Percentiles rank a stretch among this genome's conserved stretches.
Conservation (phyloP, 2,888 invertebrate species). For the Herminia tarsipennalis region DNA sequence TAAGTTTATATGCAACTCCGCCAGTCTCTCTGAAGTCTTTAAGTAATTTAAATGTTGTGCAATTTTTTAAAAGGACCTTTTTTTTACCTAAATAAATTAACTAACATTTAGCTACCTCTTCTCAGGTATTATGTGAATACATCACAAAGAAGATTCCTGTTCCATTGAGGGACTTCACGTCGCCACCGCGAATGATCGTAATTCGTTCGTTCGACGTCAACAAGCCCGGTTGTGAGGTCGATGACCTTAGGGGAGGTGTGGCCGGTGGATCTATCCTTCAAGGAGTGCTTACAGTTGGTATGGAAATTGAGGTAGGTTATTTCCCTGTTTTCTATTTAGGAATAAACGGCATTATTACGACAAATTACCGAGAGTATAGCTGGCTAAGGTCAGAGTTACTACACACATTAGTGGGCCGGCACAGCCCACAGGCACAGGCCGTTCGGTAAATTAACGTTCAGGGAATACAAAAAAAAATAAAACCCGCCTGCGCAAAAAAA, state of each 20-base stretch:
- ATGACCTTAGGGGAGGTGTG: slow-evolving; percentile 98
- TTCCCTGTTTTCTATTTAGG: neutral
- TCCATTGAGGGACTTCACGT: slow-evolving; percentile 97
- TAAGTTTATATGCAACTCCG: too few relatives aligned
- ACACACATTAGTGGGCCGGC: too few relatives aligned
- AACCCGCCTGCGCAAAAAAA: too few relatives aligned
- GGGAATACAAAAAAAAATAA: too few relatives aligned
- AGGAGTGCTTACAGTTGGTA: slow-evolving; percentile 98
- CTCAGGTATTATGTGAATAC: slow-evolving; percentile 96
- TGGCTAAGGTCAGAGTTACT: too few relatives aligned
- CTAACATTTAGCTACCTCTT: neutral
- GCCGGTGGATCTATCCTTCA: slow-evolving; percentile 99
- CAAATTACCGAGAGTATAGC: too few relatives aligned
- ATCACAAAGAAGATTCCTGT: slow-evolving; percentile 99
- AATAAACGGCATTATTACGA: too few relatives aligned
- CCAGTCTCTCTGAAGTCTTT: too few relatives aligned
- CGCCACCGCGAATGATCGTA: slow-evolving; percentile 97
- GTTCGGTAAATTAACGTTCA: too few relatives aligned
- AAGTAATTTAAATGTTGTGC: too few relatives aligned
- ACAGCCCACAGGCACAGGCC: too few relatives aligned
- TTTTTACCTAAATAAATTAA: neutral
- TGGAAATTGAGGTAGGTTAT: slow-evolving; percentile 96
- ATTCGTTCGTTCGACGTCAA: slow-evolving; percentile 99
- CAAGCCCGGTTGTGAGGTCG: slow-evolving; percentile 99
- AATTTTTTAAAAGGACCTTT: too few relatives aligned